phyloP scores from a whole-genome alignment of 2,797 vertebrate genomes.

The Antennarius maculatus region DNA sequence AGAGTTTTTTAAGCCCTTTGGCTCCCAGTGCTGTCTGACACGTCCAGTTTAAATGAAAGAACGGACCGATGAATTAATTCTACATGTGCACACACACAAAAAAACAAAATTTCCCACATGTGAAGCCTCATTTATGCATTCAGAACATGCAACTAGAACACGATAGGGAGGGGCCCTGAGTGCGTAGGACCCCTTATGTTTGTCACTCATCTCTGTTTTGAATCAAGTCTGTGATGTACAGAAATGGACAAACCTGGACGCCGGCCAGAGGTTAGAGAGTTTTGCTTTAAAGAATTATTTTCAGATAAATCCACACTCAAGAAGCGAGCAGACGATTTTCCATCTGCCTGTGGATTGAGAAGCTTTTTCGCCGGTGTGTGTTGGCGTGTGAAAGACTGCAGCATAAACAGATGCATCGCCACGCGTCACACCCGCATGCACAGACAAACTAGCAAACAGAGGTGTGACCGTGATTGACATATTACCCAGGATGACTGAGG shows the following conservation, averaged over 20 bases:
- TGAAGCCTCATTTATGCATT: neutral
- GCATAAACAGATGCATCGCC: constrained; percentile 2
- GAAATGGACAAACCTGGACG: neutral
- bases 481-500: constrained; percentile 17
- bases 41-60: neutral
- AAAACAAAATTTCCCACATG: neutral
- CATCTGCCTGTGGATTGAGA: neutral
- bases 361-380: neutral
- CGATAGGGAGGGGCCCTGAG: neutral
- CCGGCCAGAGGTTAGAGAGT: neutral
- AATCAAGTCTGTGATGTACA: too few species aligned
- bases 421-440: constrained; percentile 4
- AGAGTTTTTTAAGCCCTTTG: too few species aligned
- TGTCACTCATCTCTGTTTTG: too few species aligned
- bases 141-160: neutral
- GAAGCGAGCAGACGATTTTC: neutral
- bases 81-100: neutral
- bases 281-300: neutral
- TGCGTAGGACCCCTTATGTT: neutral
- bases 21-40: too few species aligned
- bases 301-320: neutral
- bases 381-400: neutral
- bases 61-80: too few species aligned
- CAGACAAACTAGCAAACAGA: constrained; percentile 23
- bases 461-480: constrained; percentile 7